Base-by-base conservation (phyloP, 2,888 invertebrate genomes). In the Notocelia uddmanniana region DNA sequence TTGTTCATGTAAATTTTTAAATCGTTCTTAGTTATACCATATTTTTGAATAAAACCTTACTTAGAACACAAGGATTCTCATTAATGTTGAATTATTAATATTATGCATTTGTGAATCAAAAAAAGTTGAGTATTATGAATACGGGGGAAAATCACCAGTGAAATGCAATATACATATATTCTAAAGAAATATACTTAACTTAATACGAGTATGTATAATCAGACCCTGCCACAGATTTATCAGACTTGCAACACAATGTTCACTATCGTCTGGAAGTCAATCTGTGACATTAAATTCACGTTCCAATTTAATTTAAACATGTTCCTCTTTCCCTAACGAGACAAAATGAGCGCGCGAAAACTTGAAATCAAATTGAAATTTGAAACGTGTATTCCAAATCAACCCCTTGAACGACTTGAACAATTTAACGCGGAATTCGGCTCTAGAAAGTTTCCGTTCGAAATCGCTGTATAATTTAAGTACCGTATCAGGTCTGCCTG, bases 361-460 rank as follows among this genome's bases (percentile, higher is more conserved):
- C 5, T n/a, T n/a, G n/a, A 45, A n/a, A 45, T 8, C 3, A 45
- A 45, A n/a, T 45, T n/a, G 13, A n/a, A n/a, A 8, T 45, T 15
- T 5, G 45, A 45, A 3, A 45, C 45, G 13, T n/a, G 13, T 45
- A n/a, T 45, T 45, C 45, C 45, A n/a, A n/a, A 8, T n/a, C 6
- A n/a, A 45, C 45, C 45, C 45, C 8, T 45, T 45, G 13, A n/a
- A 45, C 45, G n/a, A 45, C 45, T 45, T 41, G 55, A n/a, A 15
- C 37, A 58, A 37, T 58, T 37, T 18, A 15, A 57, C 57, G 26
- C 57, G 48, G 31, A 67, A 58, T 67, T 58, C 45, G 67, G n/a
- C 57, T 57, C 19, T 67, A 58, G 67, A 58, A 67, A 58, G 67
- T 58, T 67, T 18, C 57, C 15, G 55, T 45, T 31, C 67, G 19